Base-by-base conservation (phyloP, 2,888 invertebrate species). In the Latrodectus elegans region DNA sequence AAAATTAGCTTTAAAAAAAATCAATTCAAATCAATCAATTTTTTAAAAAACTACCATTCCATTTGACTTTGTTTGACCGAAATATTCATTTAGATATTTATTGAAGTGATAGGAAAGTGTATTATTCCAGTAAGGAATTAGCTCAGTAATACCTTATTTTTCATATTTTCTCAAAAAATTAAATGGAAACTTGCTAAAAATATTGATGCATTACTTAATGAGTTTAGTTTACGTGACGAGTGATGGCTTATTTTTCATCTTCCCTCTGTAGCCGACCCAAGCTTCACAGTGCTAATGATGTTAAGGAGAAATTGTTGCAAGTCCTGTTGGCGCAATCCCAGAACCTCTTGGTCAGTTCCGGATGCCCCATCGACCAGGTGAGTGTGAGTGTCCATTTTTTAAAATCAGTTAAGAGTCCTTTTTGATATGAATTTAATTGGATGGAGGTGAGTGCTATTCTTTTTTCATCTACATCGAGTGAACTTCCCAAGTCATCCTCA, bases 321-420 rank as follows among this genome's bases (percentile, higher is more conserved):
- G 94, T 98, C 71, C 94, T 98, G 79, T 93, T 98, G 90, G 94
- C 96, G 79, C 98, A 98, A 92, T 97, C 97, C 89, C 96, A 97
- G 91, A 95, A 96, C 4, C 94, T 97, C 89, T 94, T 98, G 72
- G 94, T 96, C 91, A 96, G 96, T 78, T 95, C 97, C 88, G 98
- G 98, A 90, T 98, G 98, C 92, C 98, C 98, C 49, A 94, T 98
- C 89, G 98, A 98, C 93, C 97, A 98, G 96, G 98, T 98, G 93
- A 94, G 94, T 92, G 81, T 88, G 84, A 84, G 89, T 86, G 87
- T 88, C 75, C 4, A 26, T 74, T 88, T 77, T 68, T 70, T 22
- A 15, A 60, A 68, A 26, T 53, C 74, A 60, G 22, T 72, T 26
- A 65, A 53, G 14, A 68, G 11, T 38, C 26, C 10, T 22, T 26